Conservation (phyloP, 1,140 invertebrate genomes). For the Drosophila repletoides region DNA sequence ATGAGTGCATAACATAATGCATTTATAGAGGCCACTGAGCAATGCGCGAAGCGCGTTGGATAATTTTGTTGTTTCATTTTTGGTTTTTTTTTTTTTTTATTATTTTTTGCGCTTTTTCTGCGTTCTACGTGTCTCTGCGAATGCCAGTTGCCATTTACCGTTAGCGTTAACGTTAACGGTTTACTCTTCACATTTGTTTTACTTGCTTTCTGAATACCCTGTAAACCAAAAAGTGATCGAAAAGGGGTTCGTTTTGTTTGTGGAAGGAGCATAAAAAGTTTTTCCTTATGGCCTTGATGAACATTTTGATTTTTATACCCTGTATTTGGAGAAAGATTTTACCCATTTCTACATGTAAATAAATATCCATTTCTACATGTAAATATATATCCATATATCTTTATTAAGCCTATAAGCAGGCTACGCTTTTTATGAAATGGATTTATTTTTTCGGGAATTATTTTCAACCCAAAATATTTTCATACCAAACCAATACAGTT, state of each 20-base stretch:
- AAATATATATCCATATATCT: too few relatives aligned
- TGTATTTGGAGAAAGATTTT: too few relatives aligned
- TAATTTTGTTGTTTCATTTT: constrained; percentile 45
- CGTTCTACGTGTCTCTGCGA: constrained; percentile 20
- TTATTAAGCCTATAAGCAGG: too few relatives aligned
- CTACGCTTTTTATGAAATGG: too few relatives aligned
- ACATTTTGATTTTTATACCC: too few relatives aligned
- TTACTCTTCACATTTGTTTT: constrained; percentile 63
- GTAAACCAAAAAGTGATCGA: background rate
- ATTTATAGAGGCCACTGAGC: constrained; percentile 65
- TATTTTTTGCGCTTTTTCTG: background rate
- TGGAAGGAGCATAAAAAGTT: too few relatives aligned
- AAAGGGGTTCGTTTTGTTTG: background rate
- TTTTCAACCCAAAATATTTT: too few relatives aligned
- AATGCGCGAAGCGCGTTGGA: constrained; percentile 55
- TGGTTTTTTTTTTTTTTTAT: background rate
- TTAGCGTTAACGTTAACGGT: constrained; percentile 59
- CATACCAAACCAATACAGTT: too few relatives aligned
- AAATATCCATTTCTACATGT: too few relatives aligned
- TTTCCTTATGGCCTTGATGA: too few relatives aligned
- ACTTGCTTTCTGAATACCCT: constrained; percentile 27
- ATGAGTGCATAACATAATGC: constrained; percentile 69
- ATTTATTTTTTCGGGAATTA: too few relatives aligned
- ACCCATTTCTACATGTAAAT: too few relatives aligned
- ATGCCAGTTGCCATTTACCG: constrained; percentile 53